These are phyloP conservation scores for Barbus barbus DNA, from an alignment of 2,113 vertebrate species.

Conservation along the genomic window DNA sequence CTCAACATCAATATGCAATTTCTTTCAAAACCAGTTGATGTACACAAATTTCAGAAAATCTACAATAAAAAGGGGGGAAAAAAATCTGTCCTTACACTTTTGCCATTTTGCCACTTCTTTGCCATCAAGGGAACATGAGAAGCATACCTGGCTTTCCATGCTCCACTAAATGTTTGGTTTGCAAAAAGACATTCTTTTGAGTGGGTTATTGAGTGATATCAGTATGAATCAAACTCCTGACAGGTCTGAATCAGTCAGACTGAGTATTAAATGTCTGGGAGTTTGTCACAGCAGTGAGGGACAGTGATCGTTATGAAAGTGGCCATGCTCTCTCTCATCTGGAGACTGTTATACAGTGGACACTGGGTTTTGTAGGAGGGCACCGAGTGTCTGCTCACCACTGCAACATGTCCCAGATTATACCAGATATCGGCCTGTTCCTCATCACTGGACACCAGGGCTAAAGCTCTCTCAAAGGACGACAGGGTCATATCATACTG, in stretches of 20 bases:
- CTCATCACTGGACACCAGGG: constrained; percentile 86
- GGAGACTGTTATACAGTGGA: neutral
- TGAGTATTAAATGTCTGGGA: neutral
- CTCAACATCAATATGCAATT: neutral
- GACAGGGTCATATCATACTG: constrained; percentile 97
- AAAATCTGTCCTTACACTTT: neutral
- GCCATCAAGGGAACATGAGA: no score
- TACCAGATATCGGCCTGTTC: constrained; percentile 97
- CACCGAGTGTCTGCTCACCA: constrained; percentile 76
- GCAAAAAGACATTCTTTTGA: neutral
- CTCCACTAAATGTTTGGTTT: neutral
- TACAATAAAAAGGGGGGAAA: neutral
- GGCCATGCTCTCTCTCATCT: neutral
- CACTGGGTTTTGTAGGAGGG: neutral
- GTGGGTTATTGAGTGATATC: neutral
- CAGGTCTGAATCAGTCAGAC: neutral
- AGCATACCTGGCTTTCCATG: neutral
- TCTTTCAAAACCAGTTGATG: neutral
- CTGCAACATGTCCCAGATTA: constrained; percentile 92
- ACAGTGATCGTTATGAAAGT: neutral
- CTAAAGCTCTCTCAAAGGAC: constrained; percentile 91
- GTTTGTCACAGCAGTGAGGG: neutral
- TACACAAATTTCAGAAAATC: neutral
- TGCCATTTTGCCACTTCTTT: no score
- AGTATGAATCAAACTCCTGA: neutral